A percentile compares a stretch with the other conserved stretches of the same genome.
phyloP scores from a whole-genome alignment of 2,797 vertebrate species.

The Cyclura pinguis region DNA sequence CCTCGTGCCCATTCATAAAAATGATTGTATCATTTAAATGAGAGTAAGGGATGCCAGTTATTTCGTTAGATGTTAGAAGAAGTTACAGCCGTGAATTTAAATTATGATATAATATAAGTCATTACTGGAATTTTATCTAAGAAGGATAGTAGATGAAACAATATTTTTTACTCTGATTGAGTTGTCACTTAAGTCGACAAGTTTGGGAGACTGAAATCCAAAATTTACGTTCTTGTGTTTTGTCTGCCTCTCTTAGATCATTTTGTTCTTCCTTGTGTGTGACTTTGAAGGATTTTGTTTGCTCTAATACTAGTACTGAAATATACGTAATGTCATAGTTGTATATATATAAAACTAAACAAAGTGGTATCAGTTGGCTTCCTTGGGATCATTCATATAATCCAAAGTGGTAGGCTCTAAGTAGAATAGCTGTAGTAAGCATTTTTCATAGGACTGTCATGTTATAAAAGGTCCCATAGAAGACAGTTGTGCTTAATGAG shows the following conservation, averaged over 20 bases:
- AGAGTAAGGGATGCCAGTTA: not conserved
- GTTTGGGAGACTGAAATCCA: not conserved
- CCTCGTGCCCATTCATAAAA: not conserved
- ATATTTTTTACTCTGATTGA: not conserved
- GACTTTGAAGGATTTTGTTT: not conserved
- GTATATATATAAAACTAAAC: not conserved
- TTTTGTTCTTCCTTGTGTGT: not conserved
- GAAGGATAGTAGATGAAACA: not conserved
- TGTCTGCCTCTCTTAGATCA: not conserved
- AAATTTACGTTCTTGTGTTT: constrained; percentile 10
- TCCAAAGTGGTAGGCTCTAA: not conserved
- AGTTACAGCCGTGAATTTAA: not conserved
- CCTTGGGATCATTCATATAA: not conserved
- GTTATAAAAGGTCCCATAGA: not conserved
- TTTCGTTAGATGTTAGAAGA: not conserved
- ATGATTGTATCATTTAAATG: not conserved
- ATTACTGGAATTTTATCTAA: not conserved
- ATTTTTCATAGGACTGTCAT: not conserved
- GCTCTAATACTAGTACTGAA: not conserved
- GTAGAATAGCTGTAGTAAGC: not conserved
- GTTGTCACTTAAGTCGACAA: not conserved
- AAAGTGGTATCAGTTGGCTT: not conserved
- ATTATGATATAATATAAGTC: not conserved
- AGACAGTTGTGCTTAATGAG: not conserved
- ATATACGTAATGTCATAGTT: not conserved